These are phyloP conservation scores for Synanceia verrucosa DNA, from an alignment of 2,797 vertebrate species.

Conservation along the genomic window DNA sequence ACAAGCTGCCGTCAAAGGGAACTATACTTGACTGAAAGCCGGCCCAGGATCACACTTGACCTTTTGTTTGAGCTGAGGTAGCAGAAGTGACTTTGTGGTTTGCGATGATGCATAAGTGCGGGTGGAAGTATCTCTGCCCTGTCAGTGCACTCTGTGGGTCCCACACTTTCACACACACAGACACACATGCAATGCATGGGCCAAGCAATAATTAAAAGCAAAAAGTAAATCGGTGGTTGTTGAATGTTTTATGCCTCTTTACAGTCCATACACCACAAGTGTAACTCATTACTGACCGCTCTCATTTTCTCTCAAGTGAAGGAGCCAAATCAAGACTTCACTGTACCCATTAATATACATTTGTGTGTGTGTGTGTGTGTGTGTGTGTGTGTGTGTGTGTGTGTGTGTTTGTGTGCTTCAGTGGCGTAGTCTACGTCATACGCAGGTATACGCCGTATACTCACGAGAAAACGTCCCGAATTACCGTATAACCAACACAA, in stretches of 20 bases:
- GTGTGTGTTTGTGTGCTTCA: not conserved
- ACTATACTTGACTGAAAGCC: slow-evolving; percentile 52
- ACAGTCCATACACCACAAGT: slow-evolving; percentile 68
- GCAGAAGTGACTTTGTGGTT: slow-evolving; percentile 77
- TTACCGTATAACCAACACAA: no score
- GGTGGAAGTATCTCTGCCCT: slow-evolving; percentile 74
- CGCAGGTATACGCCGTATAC: no score
- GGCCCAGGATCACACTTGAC: slow-evolving; percentile 49
- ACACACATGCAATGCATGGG: not conserved
- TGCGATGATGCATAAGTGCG: slow-evolving; percentile 39
- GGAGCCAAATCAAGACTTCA: slow-evolving; percentile 69
- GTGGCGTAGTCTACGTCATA: no score
- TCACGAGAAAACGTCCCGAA: no score
- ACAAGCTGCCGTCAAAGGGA: slow-evolving; percentile 25
- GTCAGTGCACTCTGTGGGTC: slow-evolving; percentile 67
- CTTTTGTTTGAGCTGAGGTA: slow-evolving; percentile 64
- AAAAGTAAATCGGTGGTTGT: slow-evolving; percentile 74
- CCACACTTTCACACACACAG: slow-evolving; percentile 1
- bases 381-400: not conserved
- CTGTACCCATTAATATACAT: slow-evolving; percentile 41
- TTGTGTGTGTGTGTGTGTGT: not conserved
- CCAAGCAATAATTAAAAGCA: slow-evolving; percentile 75
- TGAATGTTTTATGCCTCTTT: slow-evolving; percentile 76
- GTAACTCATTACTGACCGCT: slow-evolving; percentile 73
- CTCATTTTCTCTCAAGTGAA: slow-evolving; percentile 67